Percentiles rank a stretch among this genome's conserved stretches.
phyloP scores from a whole-genome alignment of 2,113 vertebrate genomes.

The Ibidorhyncha struthersii region DNA sequence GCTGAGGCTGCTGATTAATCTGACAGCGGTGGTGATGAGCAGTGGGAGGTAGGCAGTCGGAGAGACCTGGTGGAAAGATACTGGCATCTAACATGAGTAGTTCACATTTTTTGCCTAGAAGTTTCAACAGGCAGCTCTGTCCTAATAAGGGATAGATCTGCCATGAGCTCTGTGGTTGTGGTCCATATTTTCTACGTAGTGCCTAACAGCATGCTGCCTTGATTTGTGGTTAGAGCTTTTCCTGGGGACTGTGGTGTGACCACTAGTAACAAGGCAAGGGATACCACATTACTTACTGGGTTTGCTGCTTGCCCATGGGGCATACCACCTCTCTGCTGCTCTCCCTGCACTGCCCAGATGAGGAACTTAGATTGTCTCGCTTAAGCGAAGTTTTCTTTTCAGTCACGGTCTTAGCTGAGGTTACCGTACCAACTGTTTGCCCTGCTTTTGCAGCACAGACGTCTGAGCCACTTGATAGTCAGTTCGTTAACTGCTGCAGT shows the following conservation, averaged over 20 bases:
- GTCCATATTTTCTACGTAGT: not conserved
- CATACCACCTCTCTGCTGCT: not conserved
- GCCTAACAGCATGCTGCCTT: not conserved
- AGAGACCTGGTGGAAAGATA: not conserved
- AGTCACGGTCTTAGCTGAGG: not conserved
- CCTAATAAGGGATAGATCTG: not conserved
- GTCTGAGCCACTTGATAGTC: not conserved
- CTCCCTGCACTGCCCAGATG: not conserved
- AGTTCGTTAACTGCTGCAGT: not conserved
- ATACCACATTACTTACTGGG: not conserved
- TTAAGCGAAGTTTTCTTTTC: not conserved
- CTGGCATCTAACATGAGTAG: not conserved
- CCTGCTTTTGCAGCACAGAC: not conserved
- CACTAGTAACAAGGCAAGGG: not conserved
- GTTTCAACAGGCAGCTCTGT: not conserved
- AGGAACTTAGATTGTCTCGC: not conserved
- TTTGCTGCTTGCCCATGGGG: not conserved
- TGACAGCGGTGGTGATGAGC: not conserved
- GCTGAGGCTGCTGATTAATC: not conserved
- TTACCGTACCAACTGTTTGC: not conserved
- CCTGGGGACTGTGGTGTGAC: not conserved
- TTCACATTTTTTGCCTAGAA: not conserved
- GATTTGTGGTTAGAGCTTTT: not conserved
- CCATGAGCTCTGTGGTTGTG: not conserved
- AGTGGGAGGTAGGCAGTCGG: not conserved